phyloP scores from a whole-genome alignment of 2,113 vertebrate species.

The Notothenia rossii region DNA sequence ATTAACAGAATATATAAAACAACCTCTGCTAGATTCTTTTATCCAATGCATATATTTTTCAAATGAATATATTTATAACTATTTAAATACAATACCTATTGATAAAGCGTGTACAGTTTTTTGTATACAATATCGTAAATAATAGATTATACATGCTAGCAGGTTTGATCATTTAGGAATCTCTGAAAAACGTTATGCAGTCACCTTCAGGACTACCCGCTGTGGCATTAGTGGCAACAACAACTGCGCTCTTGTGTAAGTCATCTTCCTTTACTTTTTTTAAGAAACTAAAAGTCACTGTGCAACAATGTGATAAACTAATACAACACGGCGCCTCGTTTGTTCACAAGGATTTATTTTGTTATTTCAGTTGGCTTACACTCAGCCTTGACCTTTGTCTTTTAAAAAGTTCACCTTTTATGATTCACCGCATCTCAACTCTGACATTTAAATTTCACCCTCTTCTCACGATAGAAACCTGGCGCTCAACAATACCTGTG shows the following conservation, averaged over 20 bases:
- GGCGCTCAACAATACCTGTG: conserved; percentile 7
- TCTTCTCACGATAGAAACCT: conserved; percentile 44
- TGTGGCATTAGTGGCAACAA: too few species aligned
- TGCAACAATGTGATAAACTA: neutral
- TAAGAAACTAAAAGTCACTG: conserved; percentile 6
- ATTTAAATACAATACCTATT: neutral
- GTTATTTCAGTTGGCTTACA: conserved; percentile 1
- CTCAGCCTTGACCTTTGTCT: conserved; percentile 41
- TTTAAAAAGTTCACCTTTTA: conserved; percentile 24
- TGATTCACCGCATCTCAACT: conserved; percentile 60
- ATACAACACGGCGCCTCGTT: neutral
- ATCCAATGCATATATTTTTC: neutral
- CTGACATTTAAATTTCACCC: conserved; percentile 55
- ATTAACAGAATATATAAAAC: neutral
- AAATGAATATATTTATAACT: neutral
- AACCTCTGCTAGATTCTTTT: neutral
- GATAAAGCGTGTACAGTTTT: neutral
- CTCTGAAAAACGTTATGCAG: neutral
- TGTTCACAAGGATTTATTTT: neutral
- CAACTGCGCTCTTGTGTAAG: too few species aligned
- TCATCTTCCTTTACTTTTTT: neutral
- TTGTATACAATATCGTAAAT: neutral
- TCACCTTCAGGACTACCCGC: neutral
- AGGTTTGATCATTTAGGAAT: neutral
- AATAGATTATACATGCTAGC: neutral